Evolutionary conservation across 2,888 invertebrate species (phyloP).

Genomic region (Volucella zonaria): DNA sequence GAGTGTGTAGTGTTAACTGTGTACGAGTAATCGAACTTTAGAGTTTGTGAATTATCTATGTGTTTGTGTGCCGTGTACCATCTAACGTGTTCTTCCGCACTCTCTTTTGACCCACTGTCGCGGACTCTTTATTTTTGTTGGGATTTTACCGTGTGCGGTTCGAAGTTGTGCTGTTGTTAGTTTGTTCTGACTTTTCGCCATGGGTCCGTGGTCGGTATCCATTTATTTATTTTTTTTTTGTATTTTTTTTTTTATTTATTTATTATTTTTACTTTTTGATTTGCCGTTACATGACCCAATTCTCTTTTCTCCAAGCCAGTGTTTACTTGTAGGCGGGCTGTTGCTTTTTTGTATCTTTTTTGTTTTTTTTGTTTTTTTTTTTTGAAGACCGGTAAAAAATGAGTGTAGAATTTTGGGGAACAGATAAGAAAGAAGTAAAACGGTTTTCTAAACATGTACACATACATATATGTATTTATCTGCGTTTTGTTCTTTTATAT

Average conservation of each 20-base stretch:
- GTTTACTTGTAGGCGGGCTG: slow-evolving; percentile 15
- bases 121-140: neutral
- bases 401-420: neutral
- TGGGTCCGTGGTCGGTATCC: slow-evolving; percentile 27
- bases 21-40: neutral
- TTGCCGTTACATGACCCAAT: slow-evolving; percentile 59
- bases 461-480: neutral
- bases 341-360: too few species aligned
- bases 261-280: slow-evolving; percentile 4
- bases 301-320: slow-evolving; percentile 41
- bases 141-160: slow-evolving; percentile 17
- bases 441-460: neutral
- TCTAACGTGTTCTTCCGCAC: slow-evolving; percentile 35
- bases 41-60: slow-evolving; percentile 1
- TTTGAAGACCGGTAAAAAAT: neutral
- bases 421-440: slow-evolving; percentile 18
- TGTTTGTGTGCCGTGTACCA: slow-evolving; percentile 3
- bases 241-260: slow-evolving; percentile 3
- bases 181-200: slow-evolving; percentile 40
- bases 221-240: neutral
- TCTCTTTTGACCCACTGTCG: slow-evolving; percentile 49
- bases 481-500: neutral
- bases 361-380: neutral
- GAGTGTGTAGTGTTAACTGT: neutral
- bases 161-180: slow-evolving; percentile 14